A percentile compares a stretch with the other conserved stretches of the same genome.
Conservation (phyloP, 2,113 vertebrate species). For the Thalassarche chlororhynchos region DNA sequence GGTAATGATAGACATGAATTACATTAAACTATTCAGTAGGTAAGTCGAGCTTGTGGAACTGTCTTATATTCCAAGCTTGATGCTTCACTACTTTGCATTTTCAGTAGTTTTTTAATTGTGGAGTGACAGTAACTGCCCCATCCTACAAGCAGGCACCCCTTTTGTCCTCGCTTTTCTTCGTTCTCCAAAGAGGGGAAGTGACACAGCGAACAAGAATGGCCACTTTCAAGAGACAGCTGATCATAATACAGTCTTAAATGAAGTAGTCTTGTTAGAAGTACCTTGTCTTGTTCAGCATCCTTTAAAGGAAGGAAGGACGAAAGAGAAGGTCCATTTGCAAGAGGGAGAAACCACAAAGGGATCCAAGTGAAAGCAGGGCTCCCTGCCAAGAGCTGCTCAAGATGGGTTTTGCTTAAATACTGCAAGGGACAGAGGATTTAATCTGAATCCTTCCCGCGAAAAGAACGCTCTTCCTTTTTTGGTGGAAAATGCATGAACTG, state of each 20-base stretch:
- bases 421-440: background rate
- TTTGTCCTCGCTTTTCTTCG: background rate
- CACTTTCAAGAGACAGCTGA: background rate
- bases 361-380: background rate
- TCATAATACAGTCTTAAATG: background rate
- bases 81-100: background rate
- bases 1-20: background rate
- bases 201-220: background rate
- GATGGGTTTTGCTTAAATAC: background rate
- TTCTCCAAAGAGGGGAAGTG: background rate
- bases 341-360: background rate
- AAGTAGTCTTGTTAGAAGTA: background rate
- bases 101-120: background rate
- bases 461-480: background rate
- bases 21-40: background rate
- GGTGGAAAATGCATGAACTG: background rate
- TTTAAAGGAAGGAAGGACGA: background rate
- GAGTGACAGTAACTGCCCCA: background rate
- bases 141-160: background rate
- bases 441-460: background rate
- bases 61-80: background rate
- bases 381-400: background rate
- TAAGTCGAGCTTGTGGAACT: background rate
- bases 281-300: background rate
- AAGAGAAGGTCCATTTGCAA: background rate